phyloP scores from a whole-genome alignment of 2,113 vertebrate species.

The Numida meleagris region DNA sequence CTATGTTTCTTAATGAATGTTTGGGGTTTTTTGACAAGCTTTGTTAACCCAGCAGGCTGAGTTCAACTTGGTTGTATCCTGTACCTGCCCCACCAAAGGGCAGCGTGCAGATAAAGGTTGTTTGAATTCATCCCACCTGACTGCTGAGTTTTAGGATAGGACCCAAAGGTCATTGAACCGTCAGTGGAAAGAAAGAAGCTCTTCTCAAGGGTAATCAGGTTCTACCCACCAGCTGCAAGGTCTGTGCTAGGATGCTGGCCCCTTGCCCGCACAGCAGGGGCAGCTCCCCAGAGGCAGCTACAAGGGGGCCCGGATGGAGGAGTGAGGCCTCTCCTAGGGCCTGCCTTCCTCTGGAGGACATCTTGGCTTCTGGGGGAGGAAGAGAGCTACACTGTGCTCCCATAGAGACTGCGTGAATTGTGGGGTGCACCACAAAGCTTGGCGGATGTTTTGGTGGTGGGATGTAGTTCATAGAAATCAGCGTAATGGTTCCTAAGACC shows the following conservation, averaged over 20 bases:
- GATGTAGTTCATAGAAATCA: background rate
- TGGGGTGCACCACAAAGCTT: background rate
- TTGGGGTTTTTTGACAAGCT: background rate
- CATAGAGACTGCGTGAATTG: background rate
- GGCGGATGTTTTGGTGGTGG: background rate
- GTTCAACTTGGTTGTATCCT: background rate
- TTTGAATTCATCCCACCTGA: background rate
- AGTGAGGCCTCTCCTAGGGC: accelerated
- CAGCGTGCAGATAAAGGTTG: background rate
- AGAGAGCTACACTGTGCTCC: background rate
- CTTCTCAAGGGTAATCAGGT: background rate
- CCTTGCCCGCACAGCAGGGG: background rate
- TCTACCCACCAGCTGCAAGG: accelerated
- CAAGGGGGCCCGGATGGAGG: background rate
- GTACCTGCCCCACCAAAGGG: background rate
- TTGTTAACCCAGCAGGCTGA: background rate
- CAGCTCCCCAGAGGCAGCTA: background rate
- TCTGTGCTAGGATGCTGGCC: accelerated
- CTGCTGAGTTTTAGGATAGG: background rate
- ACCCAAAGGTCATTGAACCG: background rate
- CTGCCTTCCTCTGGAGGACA: background rate
- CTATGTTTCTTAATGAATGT: background rate
- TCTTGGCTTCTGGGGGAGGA: background rate
- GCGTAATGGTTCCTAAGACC: background rate
- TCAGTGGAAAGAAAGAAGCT: background rate